Conservation (phyloP, 2,888 invertebrate species). For the Catocala nupta region DNA sequence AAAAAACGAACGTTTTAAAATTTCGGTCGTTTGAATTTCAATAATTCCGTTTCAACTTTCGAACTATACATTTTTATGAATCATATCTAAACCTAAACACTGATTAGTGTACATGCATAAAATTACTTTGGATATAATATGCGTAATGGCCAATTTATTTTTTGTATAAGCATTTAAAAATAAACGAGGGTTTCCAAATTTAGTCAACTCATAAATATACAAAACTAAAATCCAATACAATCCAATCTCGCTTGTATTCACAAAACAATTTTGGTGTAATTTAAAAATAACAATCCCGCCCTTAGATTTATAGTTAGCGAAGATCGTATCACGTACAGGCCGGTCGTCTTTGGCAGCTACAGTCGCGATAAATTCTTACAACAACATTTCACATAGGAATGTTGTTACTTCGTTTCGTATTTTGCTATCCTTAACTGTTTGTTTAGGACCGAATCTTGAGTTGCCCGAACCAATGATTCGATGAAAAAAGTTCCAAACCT, state of each 20-base stretch:
- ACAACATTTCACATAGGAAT: conserved; percentile 53
- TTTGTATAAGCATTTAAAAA: too few species aligned
- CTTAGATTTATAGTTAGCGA: conserved; percentile 33
- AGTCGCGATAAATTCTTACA: conserved; percentile 34
- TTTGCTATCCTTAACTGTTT: conserved; percentile 51
- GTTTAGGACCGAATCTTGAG: conserved; percentile 57
- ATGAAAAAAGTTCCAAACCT: conserved; percentile 45
- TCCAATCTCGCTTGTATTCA: not conserved
- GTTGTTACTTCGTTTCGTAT: conserved; percentile 44
- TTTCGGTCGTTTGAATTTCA: too few species aligned
- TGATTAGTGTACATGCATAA: too few species aligned
- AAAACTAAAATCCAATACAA: not conserved
- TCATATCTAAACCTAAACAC: too few species aligned
- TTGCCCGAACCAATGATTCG: conserved; percentile 47
- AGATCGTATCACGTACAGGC: conserved; percentile 36
- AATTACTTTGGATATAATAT: too few species aligned
- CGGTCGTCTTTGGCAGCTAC: conserved; percentile 25
- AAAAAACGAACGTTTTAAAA: too few species aligned
- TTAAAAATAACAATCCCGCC: conserved; percentile 21
- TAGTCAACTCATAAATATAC: not conserved
- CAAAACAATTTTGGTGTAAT: conserved; percentile 22
- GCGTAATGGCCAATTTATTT: too few species aligned
- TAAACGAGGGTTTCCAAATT: too few species aligned
- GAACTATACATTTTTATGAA: too few species aligned
- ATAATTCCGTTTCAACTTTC: too few species aligned